Base-by-base conservation (phyloP, 2,888 invertebrate genomes). In the Morpho deidamia region DNA sequence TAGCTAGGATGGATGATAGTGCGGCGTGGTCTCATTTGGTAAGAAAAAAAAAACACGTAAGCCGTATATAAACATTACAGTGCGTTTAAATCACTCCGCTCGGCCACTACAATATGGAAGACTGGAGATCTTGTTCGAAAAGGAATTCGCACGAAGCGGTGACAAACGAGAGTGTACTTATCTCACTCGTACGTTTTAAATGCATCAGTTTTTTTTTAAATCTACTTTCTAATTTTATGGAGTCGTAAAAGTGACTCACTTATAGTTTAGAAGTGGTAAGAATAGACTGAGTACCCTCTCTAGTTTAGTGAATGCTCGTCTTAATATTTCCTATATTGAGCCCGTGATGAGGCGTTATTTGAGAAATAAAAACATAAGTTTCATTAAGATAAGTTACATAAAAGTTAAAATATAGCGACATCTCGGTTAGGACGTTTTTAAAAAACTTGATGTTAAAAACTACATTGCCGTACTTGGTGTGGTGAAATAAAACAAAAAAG, bases 131-230 rank as follows among this genome's bases (percentile, higher is more conserved):
- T 80, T 34, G 48, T 68, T 64, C 65, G 71, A 72, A 72, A 71
- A 76, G 76, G 83, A 85, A 87, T 87, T 81, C 83, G 85, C 86
- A 83, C 78, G 83, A 75, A 77, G 75, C 73, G 70, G 83, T 87
- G 88, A 88, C 88, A 88, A 88, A 88, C 88, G 87, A 87, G 80
- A 69, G 72, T 68, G 73, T 56, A 70, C 78, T 84, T 87, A 86
- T 85, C 86, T 73, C 61, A 58, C 65, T 63, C 67, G 69, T 44
- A 38, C 48, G 23, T 51, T 38, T 39, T 23, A 32, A 46, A 32
- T 32, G 23, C 23, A 5, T 5, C 7, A 9, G 23, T 23, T 3
- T 5, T 23, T 23, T 23, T 23, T 23, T 23, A 5, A 23, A 39
- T 23, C 46, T 39, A 39, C 38, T 39, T 23, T 23, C 23, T 23